Conservation (phyloP, 2,888 invertebrate genomes). For the Ectemnius lituratus region DNA sequence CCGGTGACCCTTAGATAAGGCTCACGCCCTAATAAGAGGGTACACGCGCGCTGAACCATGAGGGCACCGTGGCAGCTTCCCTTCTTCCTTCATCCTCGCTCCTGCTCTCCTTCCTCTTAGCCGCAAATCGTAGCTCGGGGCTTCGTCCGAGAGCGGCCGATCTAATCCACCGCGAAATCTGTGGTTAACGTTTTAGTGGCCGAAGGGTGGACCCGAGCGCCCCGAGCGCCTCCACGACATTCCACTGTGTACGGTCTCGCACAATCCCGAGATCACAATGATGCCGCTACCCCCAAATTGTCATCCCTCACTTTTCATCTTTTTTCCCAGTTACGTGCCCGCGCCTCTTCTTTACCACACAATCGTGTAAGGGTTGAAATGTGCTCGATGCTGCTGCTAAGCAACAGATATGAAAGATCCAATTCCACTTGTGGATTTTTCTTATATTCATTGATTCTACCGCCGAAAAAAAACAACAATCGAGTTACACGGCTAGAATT, state of each 20-base stretch:
- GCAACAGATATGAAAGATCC: too few relatives aligned
- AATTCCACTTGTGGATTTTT: too few relatives aligned
- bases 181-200: slow-evolving; percentile 71
- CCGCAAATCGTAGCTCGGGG: slow-evolving; percentile 59
- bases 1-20: slow-evolving; percentile 77
- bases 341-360: not conserved
- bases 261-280: slow-evolving; percentile 54
- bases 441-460: too few relatives aligned
- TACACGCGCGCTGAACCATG: slow-evolving; percentile 60
- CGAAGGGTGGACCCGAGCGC: slow-evolving; percentile 44
- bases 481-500: too few relatives aligned
- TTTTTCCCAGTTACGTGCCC: slow-evolving; percentile 3
- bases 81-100: slow-evolving; percentile 17
- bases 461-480: too few relatives aligned
- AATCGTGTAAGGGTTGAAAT: not conserved
- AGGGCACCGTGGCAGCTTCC: slow-evolving; percentile 60
- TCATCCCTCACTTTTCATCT: slow-evolving; percentile 4
- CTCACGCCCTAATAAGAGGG: slow-evolving; percentile 78
- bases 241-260: slow-evolving; percentile 62
- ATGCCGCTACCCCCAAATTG: slow-evolving; percentile 48
- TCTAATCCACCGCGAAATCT: slow-evolving; percentile 66
- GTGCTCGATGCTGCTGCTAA: too few relatives aligned
- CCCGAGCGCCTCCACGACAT: slow-evolving; percentile 55
- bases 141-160: slow-evolving; percentile 55
- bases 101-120: slow-evolving; percentile 44